Evolutionary conservation across 2,797 vertebrate species (phyloP).

Genomic region (Emydoidea blandingii): DNA sequence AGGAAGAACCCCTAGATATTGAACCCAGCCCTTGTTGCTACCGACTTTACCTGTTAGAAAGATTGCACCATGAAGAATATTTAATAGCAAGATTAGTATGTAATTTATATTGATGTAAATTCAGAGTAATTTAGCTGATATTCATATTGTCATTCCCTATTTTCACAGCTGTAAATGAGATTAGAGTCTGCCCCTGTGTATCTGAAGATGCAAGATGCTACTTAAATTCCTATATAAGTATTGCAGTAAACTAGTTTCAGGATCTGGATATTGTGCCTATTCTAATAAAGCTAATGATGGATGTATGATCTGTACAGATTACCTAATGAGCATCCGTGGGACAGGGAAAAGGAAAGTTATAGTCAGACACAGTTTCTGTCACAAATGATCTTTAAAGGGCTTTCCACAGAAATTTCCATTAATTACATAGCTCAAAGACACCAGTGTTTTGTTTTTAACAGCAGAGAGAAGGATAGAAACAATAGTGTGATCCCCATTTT

Average conservation of each 20-base stretch:
- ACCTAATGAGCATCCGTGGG: conserved; percentile 22
- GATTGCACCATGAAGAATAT: neutral
- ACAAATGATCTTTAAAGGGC: conserved; percentile 11
- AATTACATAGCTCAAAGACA: neutral
- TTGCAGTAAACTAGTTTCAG: neutral
- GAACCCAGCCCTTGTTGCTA: neutral
- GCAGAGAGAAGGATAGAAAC: fast-evolving
- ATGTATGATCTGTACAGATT: neutral
- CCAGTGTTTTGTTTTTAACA: neutral
- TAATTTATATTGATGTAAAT: neutral
- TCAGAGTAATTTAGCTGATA: neutral
- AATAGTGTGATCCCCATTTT: neutral
- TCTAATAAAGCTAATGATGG: neutral
- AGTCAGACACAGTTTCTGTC: neutral
- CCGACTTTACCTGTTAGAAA: neutral
- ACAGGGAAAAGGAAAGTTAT: neutral
- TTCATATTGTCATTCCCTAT: neutral
- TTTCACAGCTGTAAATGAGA: neutral
- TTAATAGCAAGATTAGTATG: neutral
- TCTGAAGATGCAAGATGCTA: neutral
- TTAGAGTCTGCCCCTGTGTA: neutral
- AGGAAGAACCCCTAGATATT: neutral
- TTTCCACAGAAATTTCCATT: neutral
- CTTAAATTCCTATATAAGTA: neutral
- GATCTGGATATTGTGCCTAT: fast-evolving